phyloP scores from a whole-genome alignment of 2,888 invertebrate genomes.

The Hypsopygia costalis region DNA sequence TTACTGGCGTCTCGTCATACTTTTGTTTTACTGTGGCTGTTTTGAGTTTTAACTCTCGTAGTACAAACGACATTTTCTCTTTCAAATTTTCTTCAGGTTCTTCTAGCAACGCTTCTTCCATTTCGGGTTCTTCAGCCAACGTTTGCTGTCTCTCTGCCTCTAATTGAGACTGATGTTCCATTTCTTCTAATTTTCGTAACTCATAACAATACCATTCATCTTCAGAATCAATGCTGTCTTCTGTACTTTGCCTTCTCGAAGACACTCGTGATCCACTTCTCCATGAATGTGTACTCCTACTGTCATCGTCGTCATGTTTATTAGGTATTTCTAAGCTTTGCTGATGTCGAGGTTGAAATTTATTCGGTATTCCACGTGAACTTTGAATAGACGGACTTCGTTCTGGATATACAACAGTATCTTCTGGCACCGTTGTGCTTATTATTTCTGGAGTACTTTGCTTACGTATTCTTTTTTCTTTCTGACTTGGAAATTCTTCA shows the following conservation, averaged over 20 bases:
- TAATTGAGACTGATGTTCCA: slow-evolving; percentile 87
- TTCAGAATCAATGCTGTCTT: slow-evolving; percentile 95
- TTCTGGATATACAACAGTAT: slow-evolving; percentile 74
- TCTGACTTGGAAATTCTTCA: slow-evolving; percentile 40
- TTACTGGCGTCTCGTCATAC: slow-evolving; percentile 56
- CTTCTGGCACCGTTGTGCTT: slow-evolving; percentile 65
- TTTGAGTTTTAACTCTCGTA: slow-evolving; percentile 87
- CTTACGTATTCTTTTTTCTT: slow-evolving; percentile 51
- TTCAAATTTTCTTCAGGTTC: slow-evolving; percentile 85
- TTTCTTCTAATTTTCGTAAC: slow-evolving; percentile 90
- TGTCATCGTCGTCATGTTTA: slow-evolving; percentile 90
- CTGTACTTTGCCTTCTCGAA: slow-evolving; percentile 93
- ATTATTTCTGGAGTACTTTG: slow-evolving; percentile 62
- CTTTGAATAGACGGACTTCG: slow-evolving; percentile 84
- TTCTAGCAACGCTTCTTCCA: slow-evolving; percentile 68
- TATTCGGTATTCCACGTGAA: slow-evolving; percentile 77
- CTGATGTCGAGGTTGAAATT: slow-evolving; percentile 85
- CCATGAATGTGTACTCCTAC: slow-evolving; percentile 92
- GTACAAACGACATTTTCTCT: slow-evolving; percentile 89
- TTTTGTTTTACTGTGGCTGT: slow-evolving; percentile 74
- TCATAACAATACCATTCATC: slow-evolving; percentile 97
- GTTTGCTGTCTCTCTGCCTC: slow-evolving; percentile 83
- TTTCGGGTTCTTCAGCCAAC: slow-evolving; percentile 81
- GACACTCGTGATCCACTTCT: slow-evolving; percentile 92
- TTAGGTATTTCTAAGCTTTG: slow-evolving; percentile 91